Evolutionary conservation across 37 sponge, comb jelly and placozoan species (phyloP), one percentile per base, ranked within the genome.

Genomic region (Amphimedon queenslandica): DNA sequence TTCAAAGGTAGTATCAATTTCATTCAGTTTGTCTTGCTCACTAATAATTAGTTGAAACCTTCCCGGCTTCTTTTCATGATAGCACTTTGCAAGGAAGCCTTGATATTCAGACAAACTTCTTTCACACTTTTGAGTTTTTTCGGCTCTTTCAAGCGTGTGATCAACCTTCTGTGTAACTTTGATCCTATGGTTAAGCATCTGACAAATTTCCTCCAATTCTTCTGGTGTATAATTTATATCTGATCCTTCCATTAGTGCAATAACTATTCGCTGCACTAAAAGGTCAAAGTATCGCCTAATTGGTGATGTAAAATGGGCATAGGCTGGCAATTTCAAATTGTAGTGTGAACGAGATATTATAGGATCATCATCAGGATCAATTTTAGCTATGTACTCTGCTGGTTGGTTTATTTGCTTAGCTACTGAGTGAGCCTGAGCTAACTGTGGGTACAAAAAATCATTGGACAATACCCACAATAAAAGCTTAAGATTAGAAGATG

Each of bases 271-370:
- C 39, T 90, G 90, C 13, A 77, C 78, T 1, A 63, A 23, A 25
- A 90, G 74, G 40, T 90, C 90, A 57, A 75, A 41, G 72, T 80
- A 90, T 2, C 90, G 65, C 43, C 90, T 38, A 6, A 90, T 31
- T 16, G 90, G 90, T 42, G 90, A 90, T 1, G 90, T 73, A 64
- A 80, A 84, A 37, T 90, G 90, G 20, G 90, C 84, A 41, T 90
- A 90, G 2, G 32, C 1, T 27, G 66, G 31, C 21, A 77, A 57
- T 3, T 61, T 47, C 18, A 84, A 68, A 32, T 69, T 73, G 32
- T 81, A 25, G 55, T 90, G 90, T 1, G 64, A 29, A 28, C 73
- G 68, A 10, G 36, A 21, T n/a, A n/a, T n/a, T n/a, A n/a, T n/a
- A n/a, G n/a, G n/a, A n/a, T n/a, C n/a, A n/a, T n/a, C n/a, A n/a